Conservation (phyloP, 2,888 invertebrate species). For the Pachydiplax longipennis region DNA sequence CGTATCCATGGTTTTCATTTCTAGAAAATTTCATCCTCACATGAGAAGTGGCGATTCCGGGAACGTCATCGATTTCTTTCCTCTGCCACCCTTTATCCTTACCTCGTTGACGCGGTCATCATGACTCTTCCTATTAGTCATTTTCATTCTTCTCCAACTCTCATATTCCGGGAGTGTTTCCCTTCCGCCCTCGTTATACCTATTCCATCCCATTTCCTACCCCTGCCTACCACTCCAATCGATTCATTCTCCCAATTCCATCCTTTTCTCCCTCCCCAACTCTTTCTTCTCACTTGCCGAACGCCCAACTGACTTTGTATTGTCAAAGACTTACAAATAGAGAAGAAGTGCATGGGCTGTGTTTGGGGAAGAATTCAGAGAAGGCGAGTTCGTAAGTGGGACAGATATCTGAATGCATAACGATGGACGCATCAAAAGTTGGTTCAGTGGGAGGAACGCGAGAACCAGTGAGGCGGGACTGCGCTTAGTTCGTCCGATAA, state of each 20-base stretch:
- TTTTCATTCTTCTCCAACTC: no score
- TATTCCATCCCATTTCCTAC: not conserved
- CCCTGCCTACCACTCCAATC: not conserved
- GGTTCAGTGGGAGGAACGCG: no score
- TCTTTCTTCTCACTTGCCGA: not conserved
- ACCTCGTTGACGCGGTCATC: no score
- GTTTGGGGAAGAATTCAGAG: not conserved
- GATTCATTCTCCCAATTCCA: not conserved
- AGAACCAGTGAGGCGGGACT: no score
- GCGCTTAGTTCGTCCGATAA: no score
- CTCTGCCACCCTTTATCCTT: no score
- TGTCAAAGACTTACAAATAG: not conserved
- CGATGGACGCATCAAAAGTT: not conserved
- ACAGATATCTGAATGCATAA: not conserved
- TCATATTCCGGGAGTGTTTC: not conserved
- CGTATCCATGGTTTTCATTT: no score
- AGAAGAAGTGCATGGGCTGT: not conserved
- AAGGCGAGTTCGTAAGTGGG: not conserved
- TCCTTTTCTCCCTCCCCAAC: not conserved
- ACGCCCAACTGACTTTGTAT: not conserved
- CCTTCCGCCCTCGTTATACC: not conserved
- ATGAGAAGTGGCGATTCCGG: no score
- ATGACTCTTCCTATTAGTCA: no score
- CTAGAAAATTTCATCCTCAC: no score
- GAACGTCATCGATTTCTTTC: no score